phyloP scores from a whole-genome alignment of 2,113 vertebrate genomes.

The Pterophyllum scalare region DNA sequence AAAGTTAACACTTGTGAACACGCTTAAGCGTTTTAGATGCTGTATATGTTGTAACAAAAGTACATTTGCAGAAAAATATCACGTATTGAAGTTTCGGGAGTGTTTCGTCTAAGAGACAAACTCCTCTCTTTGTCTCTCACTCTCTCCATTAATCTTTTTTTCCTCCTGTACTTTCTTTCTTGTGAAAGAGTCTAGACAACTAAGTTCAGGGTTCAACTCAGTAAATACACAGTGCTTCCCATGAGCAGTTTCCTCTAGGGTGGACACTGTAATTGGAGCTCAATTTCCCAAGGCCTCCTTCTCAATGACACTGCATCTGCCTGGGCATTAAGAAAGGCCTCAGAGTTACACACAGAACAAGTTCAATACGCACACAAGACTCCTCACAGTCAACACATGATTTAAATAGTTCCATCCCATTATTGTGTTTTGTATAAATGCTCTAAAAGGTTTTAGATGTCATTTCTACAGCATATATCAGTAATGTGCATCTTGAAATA shows the following conservation, averaged over 20 bases:
- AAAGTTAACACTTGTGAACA: conserved; percentile 52
- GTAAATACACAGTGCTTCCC: conserved; percentile 38
- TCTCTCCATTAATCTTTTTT: conserved; percentile 5
- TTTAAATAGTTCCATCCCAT: background rate
- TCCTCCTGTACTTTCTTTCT: background rate
- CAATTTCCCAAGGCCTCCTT: conserved; percentile 35
- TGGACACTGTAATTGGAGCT: conserved; percentile 42
- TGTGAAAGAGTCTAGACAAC: conserved; percentile 63
- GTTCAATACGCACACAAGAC: background rate
- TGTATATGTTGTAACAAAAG: conserved; percentile 11
- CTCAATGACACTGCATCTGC: conserved; percentile 19
- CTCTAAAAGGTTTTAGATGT: background rate
- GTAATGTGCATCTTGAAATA: background rate
- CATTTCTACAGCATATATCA: background rate
- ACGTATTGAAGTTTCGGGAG: background rate
- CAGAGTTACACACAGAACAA: background rate
- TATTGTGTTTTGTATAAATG: background rate
- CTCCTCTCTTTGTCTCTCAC: background rate
- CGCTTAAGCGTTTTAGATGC: conserved; percentile 1
- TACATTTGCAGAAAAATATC: conserved; percentile 1
- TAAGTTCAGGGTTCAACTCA: conserved; percentile 50
- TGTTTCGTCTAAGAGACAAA: conserved; percentile 7
- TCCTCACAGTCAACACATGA: background rate
- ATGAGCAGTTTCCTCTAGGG: conserved; percentile 41
- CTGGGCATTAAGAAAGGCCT: conserved; percentile 1